Base-by-base conservation (phyloP, 2,797 vertebrate genomes). In the Potorous gilbertii region DNA sequence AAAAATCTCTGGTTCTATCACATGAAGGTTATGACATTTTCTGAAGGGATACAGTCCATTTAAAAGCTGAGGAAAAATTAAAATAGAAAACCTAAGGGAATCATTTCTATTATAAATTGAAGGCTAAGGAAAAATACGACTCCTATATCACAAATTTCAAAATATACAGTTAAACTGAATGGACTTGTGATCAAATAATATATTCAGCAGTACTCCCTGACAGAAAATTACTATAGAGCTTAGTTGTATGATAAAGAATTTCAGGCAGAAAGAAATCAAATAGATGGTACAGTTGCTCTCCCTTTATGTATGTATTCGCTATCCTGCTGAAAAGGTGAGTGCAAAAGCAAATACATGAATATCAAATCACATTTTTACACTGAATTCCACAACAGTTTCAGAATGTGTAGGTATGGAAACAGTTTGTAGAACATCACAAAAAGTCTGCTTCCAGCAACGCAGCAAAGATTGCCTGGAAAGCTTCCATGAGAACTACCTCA, bases 61-160 rank as follows among this genome's bases (percentile, higher is more conserved):
- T 18, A 93, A 95, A 91, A 11, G 54, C 24, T 56, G 57, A 97
- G 92, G 90, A 55, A 81, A 81, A 91, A 40, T 55, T n/a, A 56
- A 40, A 91, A 56, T 31, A 66, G 12, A 54, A 97, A 81, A 40
- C 66, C n/a, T 81, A 81, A 81, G n/a, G 16, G 21, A 46, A 81
- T 81, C 94, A 66, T 90, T 81, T 81, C 28, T 3, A 93, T n/a
- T 31, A 74, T 13, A 92, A 94, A 94, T 55, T 62, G 92, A 94
- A 40, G 91, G 13, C 27, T 9, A 91, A 81, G 24, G 50, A 90
- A 81, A 81, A 46, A 74, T 55, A n/a, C 1, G 40, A 93, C 90
- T 96, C 34, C 92, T 27, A 4, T 87, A n/a, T 56, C 62, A 95
- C 27, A 92, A 96, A 93, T 90, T 90, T 93, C 92, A 91, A 93